Base-by-base conservation (phyloP, 2,888 invertebrate species). In the Mongoloraphidia duomilia region DNA sequence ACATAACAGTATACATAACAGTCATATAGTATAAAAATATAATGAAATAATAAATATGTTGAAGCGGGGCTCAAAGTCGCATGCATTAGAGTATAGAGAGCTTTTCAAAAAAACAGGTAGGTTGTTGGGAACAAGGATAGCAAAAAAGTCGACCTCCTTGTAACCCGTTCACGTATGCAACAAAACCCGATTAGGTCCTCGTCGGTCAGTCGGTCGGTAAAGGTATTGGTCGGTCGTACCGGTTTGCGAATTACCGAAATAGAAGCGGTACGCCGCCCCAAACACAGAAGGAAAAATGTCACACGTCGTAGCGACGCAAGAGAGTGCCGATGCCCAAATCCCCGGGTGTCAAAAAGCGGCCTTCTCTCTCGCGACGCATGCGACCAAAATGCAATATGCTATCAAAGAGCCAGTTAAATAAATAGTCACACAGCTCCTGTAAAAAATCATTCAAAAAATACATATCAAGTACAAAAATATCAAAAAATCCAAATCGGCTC, bases 241-340 rank as follows among this genome's bases (percentile, higher is more conserved):
- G 68, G 67, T 66, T 66, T 64, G 60, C 56, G 53, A 49, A 59
- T 55, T 60, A 56, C 60, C 58, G 61, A 57, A 59, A 63, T 61
- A 63, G 60, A 47, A 61, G 64, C 75, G 76, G 79, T 80, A 82
- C 82, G 82, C 77, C 77, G 82, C 83, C 84, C 84, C 84, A 83
- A 82, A 82, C 84, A 84, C 83, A 84, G 80, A 80, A 75, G 72
- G 77, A 84, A 84, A 83, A 82, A 80, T 84, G 84, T 83, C 84
- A 84, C 83, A 82, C 77, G 79, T 70, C 69, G 65, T 66, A 66
- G 68, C 61, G 62, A 56, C 63, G 65, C 63, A 61, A 62, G 64
- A 65, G 46, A 42, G 65, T 60, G 60, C 58, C 61, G 60, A 57
- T 59, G 62, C 67, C 66, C 63, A 62, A 42, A 42, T 60, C 65